phyloP scores from a whole-genome alignment of 2,113 vertebrate species.

The Paramormyrops kingsleyae region DNA sequence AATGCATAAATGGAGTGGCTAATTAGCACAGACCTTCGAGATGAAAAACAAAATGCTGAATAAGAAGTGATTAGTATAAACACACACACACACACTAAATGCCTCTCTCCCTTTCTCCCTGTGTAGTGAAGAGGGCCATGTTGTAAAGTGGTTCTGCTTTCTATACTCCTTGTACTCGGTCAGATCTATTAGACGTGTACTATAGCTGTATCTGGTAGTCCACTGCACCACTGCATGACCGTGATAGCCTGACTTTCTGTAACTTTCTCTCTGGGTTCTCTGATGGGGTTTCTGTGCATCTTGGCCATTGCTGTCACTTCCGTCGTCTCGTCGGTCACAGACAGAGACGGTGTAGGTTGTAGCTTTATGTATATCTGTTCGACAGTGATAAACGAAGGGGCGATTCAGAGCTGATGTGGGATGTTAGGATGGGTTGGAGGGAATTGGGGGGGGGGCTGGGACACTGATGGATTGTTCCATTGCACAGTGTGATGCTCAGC shows the following conservation, averaged over 20 bases:
- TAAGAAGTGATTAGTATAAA: not conserved
- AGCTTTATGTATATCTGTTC: not conserved
- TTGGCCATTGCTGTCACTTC: not conserved
- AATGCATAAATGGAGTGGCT: not conserved
- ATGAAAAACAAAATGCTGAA: not conserved
- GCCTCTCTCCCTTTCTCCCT: not conserved
- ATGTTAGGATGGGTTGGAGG: not conserved
- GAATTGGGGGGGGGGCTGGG: not conserved
- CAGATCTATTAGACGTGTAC: not conserved
- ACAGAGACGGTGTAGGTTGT: not conserved
- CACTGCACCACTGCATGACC: not conserved
- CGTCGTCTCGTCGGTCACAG: not conserved
- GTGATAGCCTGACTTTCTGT: not conserved
- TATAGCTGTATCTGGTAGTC: not conserved
- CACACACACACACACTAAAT: not conserved
- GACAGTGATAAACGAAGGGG: not conserved
- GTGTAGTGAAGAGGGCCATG: not conserved
- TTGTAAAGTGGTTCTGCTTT: not conserved
- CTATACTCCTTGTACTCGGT: not conserved
- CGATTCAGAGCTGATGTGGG: not conserved
- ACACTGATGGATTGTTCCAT: conserved; percentile 5
- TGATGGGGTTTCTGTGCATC: not conserved
- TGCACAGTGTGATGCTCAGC: conserved; percentile 4
- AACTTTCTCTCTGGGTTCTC: not conserved
- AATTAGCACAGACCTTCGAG: not conserved